Conservation (phyloP, 2,888 invertebrate genomes). For the Scaptomyza polygonia region DNA sequence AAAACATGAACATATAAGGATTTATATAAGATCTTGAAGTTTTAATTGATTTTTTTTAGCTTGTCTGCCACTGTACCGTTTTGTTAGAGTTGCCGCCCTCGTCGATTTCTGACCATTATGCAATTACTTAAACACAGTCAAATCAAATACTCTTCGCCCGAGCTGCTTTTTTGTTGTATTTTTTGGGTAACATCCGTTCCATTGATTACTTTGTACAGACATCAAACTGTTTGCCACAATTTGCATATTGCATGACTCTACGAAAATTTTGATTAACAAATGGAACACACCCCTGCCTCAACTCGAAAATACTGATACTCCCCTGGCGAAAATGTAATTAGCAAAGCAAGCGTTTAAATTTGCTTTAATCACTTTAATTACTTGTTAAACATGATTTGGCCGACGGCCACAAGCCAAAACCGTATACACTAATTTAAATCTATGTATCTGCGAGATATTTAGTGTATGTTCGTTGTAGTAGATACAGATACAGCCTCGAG, state of each 20-base stretch:
- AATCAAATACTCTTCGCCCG: slow-evolving; percentile 47
- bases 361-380: slow-evolving; percentile 73
- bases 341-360: slow-evolving; percentile 63
- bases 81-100: slow-evolving; percentile 3
- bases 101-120: slow-evolving; percentile 55
- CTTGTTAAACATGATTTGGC: slow-evolving; percentile 70
- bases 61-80: not conserved
- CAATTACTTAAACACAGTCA: slow-evolving; percentile 62
- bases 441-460: slow-evolving; percentile 7
- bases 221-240: slow-evolving; percentile 26
- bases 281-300: slow-evolving; percentile 27
- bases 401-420: slow-evolving; percentile 43
- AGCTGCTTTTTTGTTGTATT: not conserved
- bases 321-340: slow-evolving; percentile 31
- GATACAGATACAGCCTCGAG: slow-evolving; percentile 16
- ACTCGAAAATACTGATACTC: not conserved
- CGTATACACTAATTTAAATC: slow-evolving; percentile 27
- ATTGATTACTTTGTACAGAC: slow-evolving; percentile 62
- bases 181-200: slow-evolving; percentile 56
- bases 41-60: too few relatives aligned
- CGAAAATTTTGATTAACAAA: slow-evolving; percentile 67
- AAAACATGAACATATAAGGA: too few relatives aligned
- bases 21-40: not conserved
- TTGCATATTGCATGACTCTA: slow-evolving; percentile 58
- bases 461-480: not conserved